A percentile compares a stretch with the other conserved stretches of the same genome.
phyloP scores from a whole-genome alignment of 2,113 vertebrate genomes.

The Boleophthalmus pectinirostris region DNA sequence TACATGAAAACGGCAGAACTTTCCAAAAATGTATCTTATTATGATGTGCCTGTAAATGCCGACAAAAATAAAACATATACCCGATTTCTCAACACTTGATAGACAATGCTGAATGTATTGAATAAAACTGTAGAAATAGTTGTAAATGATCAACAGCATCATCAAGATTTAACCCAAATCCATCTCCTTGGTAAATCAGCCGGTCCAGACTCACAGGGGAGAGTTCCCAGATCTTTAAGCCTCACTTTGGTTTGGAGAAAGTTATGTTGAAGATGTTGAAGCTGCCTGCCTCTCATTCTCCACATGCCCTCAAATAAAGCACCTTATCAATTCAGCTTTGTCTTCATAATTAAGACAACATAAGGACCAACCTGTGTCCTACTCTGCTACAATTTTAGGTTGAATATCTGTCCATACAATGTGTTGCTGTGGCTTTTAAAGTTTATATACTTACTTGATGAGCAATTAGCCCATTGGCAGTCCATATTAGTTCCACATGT shows the following conservation, averaged over 20 bases:
- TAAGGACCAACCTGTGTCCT: constrained; percentile 47
- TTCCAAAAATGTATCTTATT: background rate
- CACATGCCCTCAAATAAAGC: constrained; percentile 30
- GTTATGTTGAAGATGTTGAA: constrained; percentile 26
- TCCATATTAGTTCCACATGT: background rate
- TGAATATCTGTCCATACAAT: background rate
- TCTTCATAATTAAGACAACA: constrained; percentile 31
- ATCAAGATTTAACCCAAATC: constrained; percentile 10
- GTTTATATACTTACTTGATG: constrained; percentile 63
- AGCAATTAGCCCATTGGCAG: constrained; percentile 68
- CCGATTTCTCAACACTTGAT: background rate
- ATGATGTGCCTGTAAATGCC: background rate
- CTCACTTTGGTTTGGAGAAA: constrained; percentile 8
- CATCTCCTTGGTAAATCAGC: constrained; percentile 8
- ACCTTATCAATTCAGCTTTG: constrained; percentile 31
- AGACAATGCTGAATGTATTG: background rate
- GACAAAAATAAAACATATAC: background rate
- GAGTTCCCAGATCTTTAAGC: constrained; percentile 5
- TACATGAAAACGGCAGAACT: no score
- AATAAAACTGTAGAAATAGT: background rate
- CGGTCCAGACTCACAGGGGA: constrained; percentile 16
- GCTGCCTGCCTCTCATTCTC: constrained; percentile 40
- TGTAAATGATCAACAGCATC: background rate
- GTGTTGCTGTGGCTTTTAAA: background rate
- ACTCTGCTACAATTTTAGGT: background rate